Evolutionary conservation across 2,113 vertebrate species (phyloP).

Genomic region (Otolemur garnettii): DNA sequence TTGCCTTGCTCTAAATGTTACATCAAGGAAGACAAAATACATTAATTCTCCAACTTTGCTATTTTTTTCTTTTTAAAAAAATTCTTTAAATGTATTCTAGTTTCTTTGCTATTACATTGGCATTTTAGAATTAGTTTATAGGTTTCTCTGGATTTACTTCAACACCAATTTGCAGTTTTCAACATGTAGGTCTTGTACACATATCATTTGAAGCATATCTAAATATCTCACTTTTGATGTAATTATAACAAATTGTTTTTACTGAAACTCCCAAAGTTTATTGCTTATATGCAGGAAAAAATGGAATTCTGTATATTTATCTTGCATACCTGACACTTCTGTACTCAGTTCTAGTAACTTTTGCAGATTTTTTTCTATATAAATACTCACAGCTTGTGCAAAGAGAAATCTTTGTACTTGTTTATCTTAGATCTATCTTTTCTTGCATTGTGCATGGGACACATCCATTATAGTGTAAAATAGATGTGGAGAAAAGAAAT

Average conservation of each 20-base stretch:
- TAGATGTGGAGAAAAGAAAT: neutral
- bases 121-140: neutral
- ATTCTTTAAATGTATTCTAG: neutral
- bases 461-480: neutral
- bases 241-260: no score
- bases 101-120: neutral
- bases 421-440: neutral
- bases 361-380: neutral
- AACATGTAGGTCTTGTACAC: neutral
- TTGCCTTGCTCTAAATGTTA: no score
- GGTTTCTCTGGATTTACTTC: neutral
- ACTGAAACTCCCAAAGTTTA: neutral
- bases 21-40: no score
- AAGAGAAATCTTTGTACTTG: neutral
- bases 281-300: neutral
- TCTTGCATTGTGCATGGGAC: neutral
- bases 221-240: no score
- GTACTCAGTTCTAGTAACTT: neutral
- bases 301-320: neutral
- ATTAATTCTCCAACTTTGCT: neutral
- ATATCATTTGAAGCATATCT: no score
- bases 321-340: neutral
- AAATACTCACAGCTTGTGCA: neutral
- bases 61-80: neutral
- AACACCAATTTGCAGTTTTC: neutral